Conservation (phyloP, 2,888 invertebrate species). For the Phanerotoma sp. region DNA sequence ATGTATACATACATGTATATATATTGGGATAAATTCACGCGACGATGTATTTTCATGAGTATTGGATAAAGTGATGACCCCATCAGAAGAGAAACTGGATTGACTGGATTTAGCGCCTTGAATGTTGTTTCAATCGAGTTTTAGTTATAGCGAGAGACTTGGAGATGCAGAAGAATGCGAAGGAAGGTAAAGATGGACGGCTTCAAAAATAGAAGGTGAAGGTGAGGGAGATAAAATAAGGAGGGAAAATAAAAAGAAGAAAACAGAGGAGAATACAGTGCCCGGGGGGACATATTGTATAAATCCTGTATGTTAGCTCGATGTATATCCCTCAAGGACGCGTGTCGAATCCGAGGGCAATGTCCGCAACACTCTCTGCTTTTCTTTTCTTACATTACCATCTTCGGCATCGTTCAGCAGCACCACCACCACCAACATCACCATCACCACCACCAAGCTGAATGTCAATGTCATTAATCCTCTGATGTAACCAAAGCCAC, state of each 20-base stretch:
- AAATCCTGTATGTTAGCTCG: slow-evolving; percentile 49
- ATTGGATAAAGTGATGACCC: slow-evolving; percentile 1
- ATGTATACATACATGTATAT: too few relatives aligned
- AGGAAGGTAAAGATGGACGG: slow-evolving; percentile 19
- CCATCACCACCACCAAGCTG: slow-evolving; percentile 44
- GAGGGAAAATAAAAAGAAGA: slow-evolving; percentile 20
- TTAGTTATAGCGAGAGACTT: slow-evolving; percentile 14
- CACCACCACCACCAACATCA: slow-evolving; percentile 22
- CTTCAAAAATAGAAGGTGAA: slow-evolving; percentile 10
- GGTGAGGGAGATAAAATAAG: slow-evolving; percentile 9
- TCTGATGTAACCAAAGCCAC: slow-evolving; percentile 9
- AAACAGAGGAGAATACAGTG: slow-evolving; percentile 37
- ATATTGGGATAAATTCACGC: neutral
- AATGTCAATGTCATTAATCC: slow-evolving; percentile 53
- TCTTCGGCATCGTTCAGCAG: slow-evolving; percentile 32
- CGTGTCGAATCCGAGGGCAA: slow-evolving; percentile 52
- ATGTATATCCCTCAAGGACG: slow-evolving; percentile 49
- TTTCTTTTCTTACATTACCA: slow-evolving; percentile 22
- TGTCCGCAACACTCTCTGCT: slow-evolving; percentile 41
- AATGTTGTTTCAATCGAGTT: slow-evolving; percentile 21
- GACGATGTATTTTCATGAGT: neutral
- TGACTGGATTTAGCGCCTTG: slow-evolving; percentile 45
- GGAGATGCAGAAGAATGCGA: slow-evolving; percentile 34
- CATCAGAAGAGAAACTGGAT: slow-evolving; percentile 38
- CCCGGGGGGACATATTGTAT: slow-evolving; percentile 43